Percentiles rank a stretch among this genome's conserved stretches.
These are phyloP conservation scores for Rambutsinella grinnellia DNA, from an alignment of 2,888 invertebrate species.

Conservation along the genomic window DNA sequence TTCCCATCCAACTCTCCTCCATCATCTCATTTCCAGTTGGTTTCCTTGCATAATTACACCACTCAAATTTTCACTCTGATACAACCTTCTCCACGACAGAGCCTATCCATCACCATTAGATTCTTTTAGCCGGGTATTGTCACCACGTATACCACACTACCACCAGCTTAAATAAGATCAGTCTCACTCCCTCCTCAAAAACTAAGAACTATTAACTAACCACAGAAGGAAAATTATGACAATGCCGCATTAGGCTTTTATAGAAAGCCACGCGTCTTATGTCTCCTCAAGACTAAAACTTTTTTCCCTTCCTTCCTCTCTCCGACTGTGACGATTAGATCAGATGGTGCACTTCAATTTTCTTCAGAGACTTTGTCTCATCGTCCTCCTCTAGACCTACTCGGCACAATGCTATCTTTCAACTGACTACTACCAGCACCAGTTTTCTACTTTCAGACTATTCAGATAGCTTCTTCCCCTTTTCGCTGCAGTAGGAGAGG, in stretches of 20 bases:
- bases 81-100: not conserved
- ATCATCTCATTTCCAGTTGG: conserved; percentile 3
- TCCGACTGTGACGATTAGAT: not conserved
- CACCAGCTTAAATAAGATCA: not conserved
- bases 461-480: not conserved
- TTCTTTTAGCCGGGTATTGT: too few species aligned
- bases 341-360: not conserved
- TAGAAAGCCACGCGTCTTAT: too few species aligned
- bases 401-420: not conserved
- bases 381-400: not conserved
- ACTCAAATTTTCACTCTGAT: not conserved
- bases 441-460: not conserved
- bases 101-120: not conserved
- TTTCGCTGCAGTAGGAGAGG: not conserved
- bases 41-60: conserved; percentile 8
- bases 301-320: not conserved
- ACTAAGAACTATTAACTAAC: not conserved
- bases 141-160: too few species aligned
- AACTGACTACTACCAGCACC: too few species aligned
- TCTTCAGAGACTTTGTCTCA: not conserved
- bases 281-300: too few species aligned
- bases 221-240: too few species aligned
- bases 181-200: not conserved
- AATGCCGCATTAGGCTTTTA: too few species aligned
- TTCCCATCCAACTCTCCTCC: not conserved